Percentiles rank a stretch among this genome's conserved stretches.
These are phyloP conservation scores for Trinectes maculatus DNA, from an alignment of 2,113 vertebrate species.

Conservation along the genomic window DNA sequence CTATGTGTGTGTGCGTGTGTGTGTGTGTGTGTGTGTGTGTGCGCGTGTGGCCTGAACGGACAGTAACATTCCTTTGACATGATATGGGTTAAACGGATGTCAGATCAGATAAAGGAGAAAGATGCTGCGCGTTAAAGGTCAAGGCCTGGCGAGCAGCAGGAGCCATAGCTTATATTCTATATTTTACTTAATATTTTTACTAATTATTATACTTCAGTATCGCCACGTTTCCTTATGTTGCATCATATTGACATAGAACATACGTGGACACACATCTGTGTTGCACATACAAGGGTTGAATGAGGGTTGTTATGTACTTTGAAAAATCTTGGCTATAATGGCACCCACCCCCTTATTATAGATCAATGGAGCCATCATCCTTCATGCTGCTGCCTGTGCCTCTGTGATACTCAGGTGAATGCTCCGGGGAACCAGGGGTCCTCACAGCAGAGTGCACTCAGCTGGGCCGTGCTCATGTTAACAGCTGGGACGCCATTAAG, in stretches of 20 bases:
- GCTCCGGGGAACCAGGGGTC: slow-evolving; percentile 26
- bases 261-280: neutral
- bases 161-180: too few relatives aligned
- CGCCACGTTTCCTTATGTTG: too few relatives aligned
- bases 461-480: slow-evolving; percentile 41
- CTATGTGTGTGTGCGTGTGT: neutral
- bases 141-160: neutral
- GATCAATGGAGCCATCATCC: slow-evolving; percentile 43
- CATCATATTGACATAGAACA: too few relatives aligned
- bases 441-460: slow-evolving; percentile 64
- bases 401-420: slow-evolving; percentile 32
- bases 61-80: slow-evolving; percentile 42
- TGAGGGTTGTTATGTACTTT: neutral
- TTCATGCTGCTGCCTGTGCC: slow-evolving; percentile 31
- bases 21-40: slow-evolving; percentile 24
- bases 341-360: neutral
- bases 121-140: slow-evolving; percentile 23
- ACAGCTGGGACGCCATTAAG: slow-evolving; percentile 71
- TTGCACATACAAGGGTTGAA: neutral
- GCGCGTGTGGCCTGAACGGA: slow-evolving; percentile 11
- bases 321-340: slow-evolving; percentile 4
- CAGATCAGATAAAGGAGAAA: slow-evolving; percentile 10
- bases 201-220: too few relatives aligned
- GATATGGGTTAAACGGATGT: slow-evolving; percentile 51
- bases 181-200: too few relatives aligned